phyloP scores from a whole-genome alignment of 2,888 invertebrate species.

The Drosophila nigritarsus region DNA sequence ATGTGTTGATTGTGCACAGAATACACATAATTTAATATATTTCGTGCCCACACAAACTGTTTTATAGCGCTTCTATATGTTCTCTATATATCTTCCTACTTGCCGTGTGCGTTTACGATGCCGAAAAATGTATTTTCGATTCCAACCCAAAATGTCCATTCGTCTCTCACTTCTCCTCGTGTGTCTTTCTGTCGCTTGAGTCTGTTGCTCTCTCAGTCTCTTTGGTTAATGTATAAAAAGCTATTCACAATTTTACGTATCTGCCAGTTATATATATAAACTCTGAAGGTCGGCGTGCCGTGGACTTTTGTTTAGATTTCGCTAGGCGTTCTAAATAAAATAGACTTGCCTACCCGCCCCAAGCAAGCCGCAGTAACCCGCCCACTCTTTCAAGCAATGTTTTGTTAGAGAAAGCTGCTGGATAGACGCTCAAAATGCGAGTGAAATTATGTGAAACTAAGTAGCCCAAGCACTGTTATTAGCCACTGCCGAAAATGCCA shows the following conservation, averaged over 20 bases:
- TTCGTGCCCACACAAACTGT: constrained; percentile 50
- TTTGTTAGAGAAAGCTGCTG: constrained; percentile 58
- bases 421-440: constrained; percentile 45
- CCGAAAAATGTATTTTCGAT: constrained; percentile 75
- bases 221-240: constrained; percentile 66
- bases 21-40: constrained; percentile 17
- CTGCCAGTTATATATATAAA: constrained; percentile 65
- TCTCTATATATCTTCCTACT: constrained; percentile 62
- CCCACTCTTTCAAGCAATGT: constrained; percentile 18
- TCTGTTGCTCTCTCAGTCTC: constrained; percentile 31
- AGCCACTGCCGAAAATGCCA: constrained; percentile 68
- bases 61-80: constrained; percentile 62
- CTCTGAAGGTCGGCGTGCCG: constrained; percentile 74
- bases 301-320: constrained; percentile 78
- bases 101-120: constrained; percentile 70
- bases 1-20: constrained; percentile 13
- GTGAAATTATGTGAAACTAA: constrained; percentile 70
- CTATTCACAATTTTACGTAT: constrained; percentile 76
- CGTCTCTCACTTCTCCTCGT: constrained; percentile 6
- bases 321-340: constrained; percentile 72
- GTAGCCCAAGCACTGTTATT: constrained; percentile 62
- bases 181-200: constrained; percentile 16
- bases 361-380: not conserved
- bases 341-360: constrained; percentile 12
- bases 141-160: constrained; percentile 48